Evolutionary conservation across 1,140 invertebrate genomes (phyloP).

Genomic region (Procambarus clarkii): DNA sequence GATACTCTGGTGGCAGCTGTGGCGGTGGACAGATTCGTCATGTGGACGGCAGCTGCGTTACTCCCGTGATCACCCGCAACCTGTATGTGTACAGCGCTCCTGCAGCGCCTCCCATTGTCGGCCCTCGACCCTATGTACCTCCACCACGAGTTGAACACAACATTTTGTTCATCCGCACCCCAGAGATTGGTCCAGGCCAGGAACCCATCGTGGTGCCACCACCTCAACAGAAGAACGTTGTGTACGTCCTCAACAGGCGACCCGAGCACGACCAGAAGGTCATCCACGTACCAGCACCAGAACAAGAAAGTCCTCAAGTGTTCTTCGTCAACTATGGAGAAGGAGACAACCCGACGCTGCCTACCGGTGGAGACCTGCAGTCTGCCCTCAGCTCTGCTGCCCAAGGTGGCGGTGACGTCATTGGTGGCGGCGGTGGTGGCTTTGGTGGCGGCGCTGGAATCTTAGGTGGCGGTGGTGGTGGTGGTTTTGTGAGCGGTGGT

Average conservation of each 20-base stretch:
- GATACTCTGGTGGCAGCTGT: background rate
- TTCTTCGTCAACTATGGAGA: constrained; percentile 49
- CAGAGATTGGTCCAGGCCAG: background rate
- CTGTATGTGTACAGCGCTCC: constrained; percentile 46
- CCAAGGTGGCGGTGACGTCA: background rate
- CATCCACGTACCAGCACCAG: constrained; percentile 25
- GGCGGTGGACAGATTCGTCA: constrained; percentile 29
- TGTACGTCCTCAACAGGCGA: constrained; percentile 52
- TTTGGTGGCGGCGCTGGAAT: background rate
- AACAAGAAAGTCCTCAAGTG: constrained; percentile 17
- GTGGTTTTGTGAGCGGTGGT: too few species aligned
- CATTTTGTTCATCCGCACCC: constrained; percentile 52
- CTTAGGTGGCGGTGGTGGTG: background rate
- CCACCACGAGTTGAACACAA: constrained; percentile 28
- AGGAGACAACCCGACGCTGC: constrained; percentile 42
- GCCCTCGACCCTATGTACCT: constrained; percentile 22
- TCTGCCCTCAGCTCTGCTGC: constrained; percentile 33
- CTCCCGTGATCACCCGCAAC: constrained; percentile 18
- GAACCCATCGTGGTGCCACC: constrained; percentile 39
- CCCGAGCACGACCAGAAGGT: background rate
- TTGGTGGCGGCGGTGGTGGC: background rate
- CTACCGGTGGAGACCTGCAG: constrained; percentile 38
- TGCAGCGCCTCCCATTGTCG: background rate
- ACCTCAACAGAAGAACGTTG: constrained; percentile 32
- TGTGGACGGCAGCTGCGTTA: constrained; percentile 45